Base-by-base conservation (phyloP, 2,888 invertebrate genomes). In the Dyspetes luteomarginatus region DNA sequence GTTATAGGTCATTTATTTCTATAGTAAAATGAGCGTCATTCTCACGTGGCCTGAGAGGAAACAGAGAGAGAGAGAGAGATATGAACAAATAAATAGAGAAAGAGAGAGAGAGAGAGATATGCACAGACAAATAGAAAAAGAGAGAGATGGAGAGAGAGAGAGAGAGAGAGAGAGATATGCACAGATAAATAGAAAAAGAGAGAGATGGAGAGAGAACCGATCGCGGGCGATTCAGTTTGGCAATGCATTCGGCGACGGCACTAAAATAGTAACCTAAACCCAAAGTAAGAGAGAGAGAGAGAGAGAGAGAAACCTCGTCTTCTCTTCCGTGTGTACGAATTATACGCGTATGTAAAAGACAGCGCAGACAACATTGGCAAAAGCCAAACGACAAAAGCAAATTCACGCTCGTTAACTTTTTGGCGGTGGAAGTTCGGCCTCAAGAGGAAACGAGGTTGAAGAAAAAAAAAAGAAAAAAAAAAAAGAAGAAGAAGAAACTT, bases 141-240 rank as follows among this genome's bases (percentile, higher is more conserved):
- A n/a, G 19, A 50, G 19, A 7, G 7, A 50, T 3, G 4, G 50
- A 19, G 19, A 19, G 3, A 3, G 19, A 17, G 50, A 15, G 30
- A 60, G 12, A 26, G 62, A 43, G 60, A 15, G 4, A 15, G 26
- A 58, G 0, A 30, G 45, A n/a, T 17, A 19, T 24, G 45, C 19
- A 50, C 19, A 52, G 7, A 4, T 28, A 15, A 5, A 24, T 45
- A 58, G 55, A 26, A 45, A 45, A 69, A 72, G 52, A 62, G 62
- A 62, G 41, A 72, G 50, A 62, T 45, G 60, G 26, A 43, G 36
- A 68, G 55, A 45, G 45, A 74, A 74, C 48, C 73, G 73, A 81
- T 81, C 73, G 69, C 52, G 69, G 73, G 48, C 73, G 68, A 77
- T 68, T 77, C 77, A 55, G 77, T 81, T 81, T 81, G 81, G 81